phyloP scores from a whole-genome alignment of 2,888 invertebrate species.

The Lycophotia porphyrea region DNA sequence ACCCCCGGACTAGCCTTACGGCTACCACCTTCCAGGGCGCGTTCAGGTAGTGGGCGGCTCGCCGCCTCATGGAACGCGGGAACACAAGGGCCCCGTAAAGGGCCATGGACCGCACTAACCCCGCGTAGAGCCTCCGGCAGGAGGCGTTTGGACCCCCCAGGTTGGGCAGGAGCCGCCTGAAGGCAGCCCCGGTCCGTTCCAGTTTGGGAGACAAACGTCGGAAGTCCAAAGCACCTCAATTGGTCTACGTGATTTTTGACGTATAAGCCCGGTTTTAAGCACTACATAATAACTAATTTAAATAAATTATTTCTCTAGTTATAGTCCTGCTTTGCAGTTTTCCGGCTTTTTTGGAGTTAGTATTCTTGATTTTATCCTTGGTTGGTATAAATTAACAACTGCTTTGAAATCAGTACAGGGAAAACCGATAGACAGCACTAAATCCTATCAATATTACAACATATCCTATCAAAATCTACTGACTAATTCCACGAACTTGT shows the following conservation, averaged over 20 bases:
- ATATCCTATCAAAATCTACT: conserved; percentile 15
- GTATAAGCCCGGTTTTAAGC: neutral
- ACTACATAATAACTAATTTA: neutral
- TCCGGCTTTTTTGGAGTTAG: neutral
- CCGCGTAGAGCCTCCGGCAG: too few species aligned
- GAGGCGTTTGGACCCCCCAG: too few species aligned
- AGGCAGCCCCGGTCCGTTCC: too few species aligned
- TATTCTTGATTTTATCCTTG: neutral
- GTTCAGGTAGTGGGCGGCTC: too few species aligned
- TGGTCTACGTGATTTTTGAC: neutral
- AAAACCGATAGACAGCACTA: neutral
- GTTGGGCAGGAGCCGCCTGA: too few species aligned
- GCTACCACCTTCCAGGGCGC: too few species aligned
- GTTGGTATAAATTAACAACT: neutral
- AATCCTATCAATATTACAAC: neutral
- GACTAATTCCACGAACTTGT: neutral
- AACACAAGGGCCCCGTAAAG: too few species aligned
- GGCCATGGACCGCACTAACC: too few species aligned
- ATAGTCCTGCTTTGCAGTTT: too few species aligned
- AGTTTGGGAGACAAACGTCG: too few species aligned
- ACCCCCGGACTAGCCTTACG: too few species aligned
- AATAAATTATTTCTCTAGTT: neutral
- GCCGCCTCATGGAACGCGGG: too few species aligned
- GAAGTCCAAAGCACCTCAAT: neutral
- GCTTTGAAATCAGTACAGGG: neutral